These are phyloP conservation scores for Mesoligia furuncula DNA, from an alignment of 2,888 invertebrate species.

Conservation along the genomic window DNA sequence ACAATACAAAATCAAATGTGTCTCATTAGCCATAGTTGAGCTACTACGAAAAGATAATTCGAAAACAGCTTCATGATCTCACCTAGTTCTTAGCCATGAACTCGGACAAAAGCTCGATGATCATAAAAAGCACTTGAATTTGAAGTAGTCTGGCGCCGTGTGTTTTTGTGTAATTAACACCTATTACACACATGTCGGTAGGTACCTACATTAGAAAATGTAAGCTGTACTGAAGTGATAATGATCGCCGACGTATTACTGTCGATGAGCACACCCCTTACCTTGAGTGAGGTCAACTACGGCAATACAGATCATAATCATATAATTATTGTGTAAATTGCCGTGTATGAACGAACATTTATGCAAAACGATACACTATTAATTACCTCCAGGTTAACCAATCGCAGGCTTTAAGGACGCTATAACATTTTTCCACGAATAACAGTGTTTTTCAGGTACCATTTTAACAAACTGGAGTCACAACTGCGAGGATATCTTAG, in stretches of 20 bases:
- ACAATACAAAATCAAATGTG: too few species aligned
- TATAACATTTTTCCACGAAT: too few species aligned
- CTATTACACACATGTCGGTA: constrained; percentile 63
- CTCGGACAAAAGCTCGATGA: constrained; percentile 56
- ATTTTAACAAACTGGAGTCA: too few species aligned
- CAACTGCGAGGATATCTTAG: too few species aligned
- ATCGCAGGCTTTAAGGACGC: not conserved
- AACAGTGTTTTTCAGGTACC: too few species aligned
- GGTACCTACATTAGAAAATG: constrained; percentile 66
- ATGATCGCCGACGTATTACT: constrained; percentile 75
- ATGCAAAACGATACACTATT: constrained; percentile 15
- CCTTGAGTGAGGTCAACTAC: constrained; percentile 82
- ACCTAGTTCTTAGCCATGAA: constrained; percentile 17
- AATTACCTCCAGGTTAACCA: not conserved
- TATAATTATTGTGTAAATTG: constrained; percentile 56
- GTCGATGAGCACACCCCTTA: constrained; percentile 79
- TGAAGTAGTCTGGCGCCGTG: constrained; percentile 69
- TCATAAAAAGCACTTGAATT: constrained; percentile 60
- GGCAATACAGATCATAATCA: constrained; percentile 71
- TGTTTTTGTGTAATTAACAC: constrained; percentile 70
- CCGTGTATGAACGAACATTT: constrained; percentile 16
- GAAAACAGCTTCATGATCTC: constrained; percentile 38
- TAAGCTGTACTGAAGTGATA: constrained; percentile 78
- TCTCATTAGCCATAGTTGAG: too few species aligned
- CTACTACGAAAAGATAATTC: not conserved